These are phyloP conservation scores for Anthopleura xanthogrammica DNA, from an alignment of 92 coral and sea anemone genomes.

Conservation along the genomic window DNA sequence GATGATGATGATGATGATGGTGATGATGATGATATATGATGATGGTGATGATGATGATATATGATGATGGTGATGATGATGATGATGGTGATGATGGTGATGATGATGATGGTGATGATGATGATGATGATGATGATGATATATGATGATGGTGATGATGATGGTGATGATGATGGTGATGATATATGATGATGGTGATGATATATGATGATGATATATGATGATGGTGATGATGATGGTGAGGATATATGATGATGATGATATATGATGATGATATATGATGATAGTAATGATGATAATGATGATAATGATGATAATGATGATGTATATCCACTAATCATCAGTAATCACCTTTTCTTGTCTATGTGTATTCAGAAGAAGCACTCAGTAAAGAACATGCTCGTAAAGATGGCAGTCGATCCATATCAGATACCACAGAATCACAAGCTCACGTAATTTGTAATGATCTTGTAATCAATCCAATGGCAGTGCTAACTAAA, in stretches of 20 bases:
- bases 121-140: too few relatives aligned
- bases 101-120: too few relatives aligned
- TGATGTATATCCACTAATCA: not conserved
- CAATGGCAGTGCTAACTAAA: slow-evolving; percentile 51
- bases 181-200: not conserved
- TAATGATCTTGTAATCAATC: slow-evolving; percentile 56
- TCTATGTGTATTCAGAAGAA: slow-evolving; percentile 41
- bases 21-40: too few relatives aligned
- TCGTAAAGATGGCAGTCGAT: slow-evolving; percentile 30
- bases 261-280: too few relatives aligned
- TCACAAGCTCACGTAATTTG: slow-evolving; percentile 65
- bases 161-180: not conserved
- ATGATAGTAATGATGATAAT: not conserved
- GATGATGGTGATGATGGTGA: too few relatives aligned
- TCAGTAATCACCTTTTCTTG: too few relatives aligned
- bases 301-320: not conserved
- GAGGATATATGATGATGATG: too few relatives aligned
- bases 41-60: too few relatives aligned
- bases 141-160: too few relatives aligned
- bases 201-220: not conserved
- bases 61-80: too few relatives aligned
- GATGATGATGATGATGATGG: too few relatives aligned
- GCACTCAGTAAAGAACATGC: slow-evolving; percentile 52
- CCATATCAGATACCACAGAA: slow-evolving; percentile 44
- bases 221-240: not conserved